Conservation (phyloP, 2,113 vertebrate species). For the Catharus bicknelli region DNA sequence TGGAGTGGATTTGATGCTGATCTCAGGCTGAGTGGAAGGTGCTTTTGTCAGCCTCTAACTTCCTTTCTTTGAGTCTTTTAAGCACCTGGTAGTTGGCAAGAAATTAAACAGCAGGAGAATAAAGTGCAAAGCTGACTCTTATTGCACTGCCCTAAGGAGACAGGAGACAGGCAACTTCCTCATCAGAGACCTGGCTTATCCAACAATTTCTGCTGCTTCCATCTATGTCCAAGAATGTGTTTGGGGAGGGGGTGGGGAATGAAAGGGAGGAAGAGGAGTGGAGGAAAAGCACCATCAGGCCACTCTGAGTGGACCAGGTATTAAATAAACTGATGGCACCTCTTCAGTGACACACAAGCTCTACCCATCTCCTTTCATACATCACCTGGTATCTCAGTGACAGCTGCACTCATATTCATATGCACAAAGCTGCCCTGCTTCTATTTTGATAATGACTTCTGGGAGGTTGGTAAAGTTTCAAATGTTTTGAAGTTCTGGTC, state of each 20-base stretch:
- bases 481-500: not conserved
- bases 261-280: not conserved
- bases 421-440: not conserved
- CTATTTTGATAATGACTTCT: not conserved
- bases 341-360: not conserved
- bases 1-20: not conserved
- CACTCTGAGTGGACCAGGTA: not conserved
- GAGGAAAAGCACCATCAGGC: not conserved
- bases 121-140: not conserved
- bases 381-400: not conserved
- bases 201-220: not conserved
- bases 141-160: not conserved
- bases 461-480: not conserved
- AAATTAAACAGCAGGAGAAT: not conserved
- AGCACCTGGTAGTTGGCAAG: not conserved
- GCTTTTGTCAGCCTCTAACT: not conserved
- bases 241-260: not conserved
- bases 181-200: not conserved
- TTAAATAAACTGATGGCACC: not conserved
- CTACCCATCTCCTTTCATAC: not conserved
- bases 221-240: not conserved
- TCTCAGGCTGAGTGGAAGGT: not conserved
- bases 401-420: not conserved
- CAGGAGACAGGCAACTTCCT: not conserved
- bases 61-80: not conserved